Percentiles rank a stretch among this genome's conserved stretches.
Evolutionary conservation across 2,888 invertebrate genomes (phyloP).

Genomic region (Arenicola marina): DNA sequence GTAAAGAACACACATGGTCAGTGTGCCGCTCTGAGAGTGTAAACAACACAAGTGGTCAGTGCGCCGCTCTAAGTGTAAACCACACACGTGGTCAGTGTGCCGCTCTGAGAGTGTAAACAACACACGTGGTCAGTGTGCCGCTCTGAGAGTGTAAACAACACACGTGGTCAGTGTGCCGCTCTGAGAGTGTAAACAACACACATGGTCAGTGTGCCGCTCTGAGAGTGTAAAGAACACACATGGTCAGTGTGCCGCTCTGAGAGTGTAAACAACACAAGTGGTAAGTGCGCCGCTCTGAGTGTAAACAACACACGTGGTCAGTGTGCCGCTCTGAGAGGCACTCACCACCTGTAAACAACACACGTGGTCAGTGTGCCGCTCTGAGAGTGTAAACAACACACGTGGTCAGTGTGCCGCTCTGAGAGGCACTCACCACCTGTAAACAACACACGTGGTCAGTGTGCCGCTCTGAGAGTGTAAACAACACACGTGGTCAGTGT

Average conservation of each 20-base stretch:
- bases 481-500: constrained; percentile 59
- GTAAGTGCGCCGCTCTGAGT: constrained; percentile 60
- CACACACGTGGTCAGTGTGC: constrained; percentile 59
- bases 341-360: constrained; percentile 61
- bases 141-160: constrained; percentile 60
- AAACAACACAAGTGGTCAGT: too few species aligned
- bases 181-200: constrained; percentile 61
- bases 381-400: constrained; percentile 61
- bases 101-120: constrained; percentile 60
- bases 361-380: constrained; percentile 57
- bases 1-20: constrained; percentile 60
- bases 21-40: constrained; percentile 55
- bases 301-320: constrained; percentile 60
- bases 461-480: constrained; percentile 59
- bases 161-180: constrained; percentile 57
- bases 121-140: constrained; percentile 58
- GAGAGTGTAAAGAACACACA: constrained; percentile 61
- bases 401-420: constrained; percentile 55
- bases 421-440: constrained; percentile 60
- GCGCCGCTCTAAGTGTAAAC: constrained; percentile 60
- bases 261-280: too few species aligned
- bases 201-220: constrained; percentile 55
- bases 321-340: constrained; percentile 55
- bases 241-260: constrained; percentile 55
- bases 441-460: constrained; percentile 59